Evolutionary conservation across 1,140 invertebrate species (phyloP).

Genomic region (Trichonephila clavipes): DNA sequence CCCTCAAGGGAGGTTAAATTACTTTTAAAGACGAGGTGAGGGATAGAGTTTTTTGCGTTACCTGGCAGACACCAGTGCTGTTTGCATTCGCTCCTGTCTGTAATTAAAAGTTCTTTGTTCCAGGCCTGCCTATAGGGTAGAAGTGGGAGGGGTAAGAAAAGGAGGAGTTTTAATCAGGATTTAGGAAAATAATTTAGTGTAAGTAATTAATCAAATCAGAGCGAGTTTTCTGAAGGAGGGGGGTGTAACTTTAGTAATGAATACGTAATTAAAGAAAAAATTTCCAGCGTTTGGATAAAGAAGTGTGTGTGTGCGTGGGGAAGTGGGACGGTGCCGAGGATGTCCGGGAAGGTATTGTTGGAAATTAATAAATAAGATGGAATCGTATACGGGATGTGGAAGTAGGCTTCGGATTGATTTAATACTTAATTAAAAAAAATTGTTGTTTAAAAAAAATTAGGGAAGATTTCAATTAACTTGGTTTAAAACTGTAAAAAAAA

Average conservation of each 20-base stretch:
- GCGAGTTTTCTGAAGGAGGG: background rate
- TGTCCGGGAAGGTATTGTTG: background rate
- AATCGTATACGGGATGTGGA: no score
- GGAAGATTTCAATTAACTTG: no score
- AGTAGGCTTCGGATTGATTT: no score
- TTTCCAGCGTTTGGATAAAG: background rate
- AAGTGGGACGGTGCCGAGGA: background rate
- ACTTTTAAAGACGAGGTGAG: conserved; percentile 74
- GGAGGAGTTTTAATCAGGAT: conserved; percentile 70
- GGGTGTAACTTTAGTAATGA: conserved; percentile 46
- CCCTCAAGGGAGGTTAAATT: conserved; percentile 68
- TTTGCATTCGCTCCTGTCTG: conserved; percentile 58
- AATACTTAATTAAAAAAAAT: no score
- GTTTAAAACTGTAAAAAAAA: no score
- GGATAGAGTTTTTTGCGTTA: conserved; percentile 71
- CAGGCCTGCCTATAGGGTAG: background rate
- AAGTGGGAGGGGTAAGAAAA: background rate
- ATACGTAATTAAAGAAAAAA: conserved; percentile 58
- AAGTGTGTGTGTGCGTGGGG: background rate
- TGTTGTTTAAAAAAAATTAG: no score
- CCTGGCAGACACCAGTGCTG: conserved; percentile 64
- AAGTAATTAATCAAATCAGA: conserved; percentile 69
- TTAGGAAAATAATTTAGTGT: conserved; percentile 67
- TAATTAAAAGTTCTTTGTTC: conserved; percentile 75
- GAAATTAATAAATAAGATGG: background rate